phyloP scores from a whole-genome alignment of 2,797 vertebrate genomes.

The Holocentrus rufus region DNA sequence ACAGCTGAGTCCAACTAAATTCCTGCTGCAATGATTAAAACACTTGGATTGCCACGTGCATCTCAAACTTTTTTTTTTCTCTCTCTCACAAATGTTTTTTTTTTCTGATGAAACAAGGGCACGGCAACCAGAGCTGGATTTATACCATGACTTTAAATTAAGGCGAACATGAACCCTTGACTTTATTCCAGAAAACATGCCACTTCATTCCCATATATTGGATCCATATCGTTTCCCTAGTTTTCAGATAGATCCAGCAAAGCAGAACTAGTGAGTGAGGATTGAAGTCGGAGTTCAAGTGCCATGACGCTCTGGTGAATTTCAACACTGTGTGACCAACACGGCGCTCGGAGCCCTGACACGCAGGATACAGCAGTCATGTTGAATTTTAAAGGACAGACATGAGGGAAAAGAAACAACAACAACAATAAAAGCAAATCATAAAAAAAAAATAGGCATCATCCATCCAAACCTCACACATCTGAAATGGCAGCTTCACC shows the following conservation, averaged over 20 bases:
- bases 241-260: conserved; percentile 31
- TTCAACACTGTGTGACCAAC: conserved; percentile 17
- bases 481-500: conserved; percentile 5
- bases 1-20: conserved; percentile 61
- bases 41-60: conserved; percentile 22
- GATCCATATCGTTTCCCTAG: conserved; percentile 31
- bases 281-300: conserved; percentile 27
- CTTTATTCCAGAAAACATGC: conserved; percentile 5
- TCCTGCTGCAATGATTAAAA: conserved; percentile 63
- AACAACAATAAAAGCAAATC: too few species aligned
- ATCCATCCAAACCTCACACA: conserved; percentile 2
- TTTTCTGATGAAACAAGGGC: neutral
- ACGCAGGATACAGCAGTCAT: neutral
- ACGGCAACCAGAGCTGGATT: conserved; percentile 3
- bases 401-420: neutral
- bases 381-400: conserved; percentile 7
- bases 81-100: neutral
- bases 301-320: conserved; percentile 29
- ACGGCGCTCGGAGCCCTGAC: conserved; percentile 10
- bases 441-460: neutral
- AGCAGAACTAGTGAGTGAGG: conserved; percentile 43
- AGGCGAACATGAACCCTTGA: conserved; percentile 23
- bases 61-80: neutral
- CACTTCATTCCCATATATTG: conserved; percentile 34
- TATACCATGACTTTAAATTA: conserved; percentile 22